phyloP scores from a whole-genome alignment of 2,113 vertebrate species.

The Synchiropus splendidus region DNA sequence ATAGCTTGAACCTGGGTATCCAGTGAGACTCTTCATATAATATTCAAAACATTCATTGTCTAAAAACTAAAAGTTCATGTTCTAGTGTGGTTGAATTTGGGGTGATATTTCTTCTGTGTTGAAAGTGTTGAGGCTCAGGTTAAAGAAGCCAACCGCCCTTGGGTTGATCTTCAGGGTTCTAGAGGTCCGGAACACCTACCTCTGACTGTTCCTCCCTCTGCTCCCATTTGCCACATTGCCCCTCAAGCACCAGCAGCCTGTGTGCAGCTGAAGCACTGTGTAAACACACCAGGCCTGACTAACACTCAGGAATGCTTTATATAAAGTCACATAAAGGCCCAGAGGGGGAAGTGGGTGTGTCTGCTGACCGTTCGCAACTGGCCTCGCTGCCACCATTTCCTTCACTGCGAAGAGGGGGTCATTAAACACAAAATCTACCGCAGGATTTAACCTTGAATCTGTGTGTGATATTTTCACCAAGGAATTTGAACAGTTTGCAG shows the following conservation, averaged over 20 bases:
- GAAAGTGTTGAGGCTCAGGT: too few species aligned
- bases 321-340: slow-evolving; percentile 66
- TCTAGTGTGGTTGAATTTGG: too few species aligned
- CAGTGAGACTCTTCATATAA: too few species aligned
- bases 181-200: slow-evolving; percentile 55
- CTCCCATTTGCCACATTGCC: slow-evolving; percentile 69
- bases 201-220: slow-evolving; percentile 52
- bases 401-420: slow-evolving; percentile 47
- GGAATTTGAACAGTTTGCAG: too few species aligned
- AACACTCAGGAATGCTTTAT: slow-evolving; percentile 70
- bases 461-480: too few species aligned
- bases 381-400: slow-evolving; percentile 62
- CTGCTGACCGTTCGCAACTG: slow-evolving; percentile 48
- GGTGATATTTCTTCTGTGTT: too few species aligned
- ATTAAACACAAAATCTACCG: slow-evolving; percentile 51
- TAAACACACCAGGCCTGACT: slow-evolving; percentile 71
- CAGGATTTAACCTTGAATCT: too few species aligned
- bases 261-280: slow-evolving; percentile 61
- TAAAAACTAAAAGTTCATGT: too few species aligned
- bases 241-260: slow-evolving; percentile 45
- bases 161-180: slow-evolving; percentile 48
- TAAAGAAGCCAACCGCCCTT: too few species aligned
- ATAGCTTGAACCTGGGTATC: too few species aligned
- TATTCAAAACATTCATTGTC: too few species aligned
- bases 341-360: slow-evolving; percentile 60